These are phyloP conservation scores for Eospalax fontanierii DNA, from an alignment of 2,797 vertebrate genomes.

Conservation along the genomic window DNA sequence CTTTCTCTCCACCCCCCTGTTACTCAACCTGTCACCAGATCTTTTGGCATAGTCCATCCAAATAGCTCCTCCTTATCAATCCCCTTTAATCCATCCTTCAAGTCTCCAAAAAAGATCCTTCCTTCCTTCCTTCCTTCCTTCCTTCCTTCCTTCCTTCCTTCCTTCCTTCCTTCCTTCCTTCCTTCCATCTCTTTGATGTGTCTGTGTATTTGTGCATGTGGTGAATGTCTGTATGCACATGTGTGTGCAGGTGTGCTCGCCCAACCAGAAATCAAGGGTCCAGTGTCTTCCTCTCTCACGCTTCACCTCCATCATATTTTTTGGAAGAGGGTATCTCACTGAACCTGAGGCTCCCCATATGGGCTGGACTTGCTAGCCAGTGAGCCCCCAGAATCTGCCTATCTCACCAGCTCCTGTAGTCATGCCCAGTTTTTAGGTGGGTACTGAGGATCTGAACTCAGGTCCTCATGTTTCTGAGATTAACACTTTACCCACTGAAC, in stretches of 20 bases:
- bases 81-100: neutral
- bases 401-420: too few relatives aligned
- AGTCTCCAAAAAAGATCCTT: neutral
- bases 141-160: too few relatives aligned
- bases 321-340: neutral
- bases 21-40: neutral
- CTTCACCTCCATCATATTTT: neutral
- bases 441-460: neutral
- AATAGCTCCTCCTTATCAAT: neutral
- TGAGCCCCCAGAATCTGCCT: neutral
- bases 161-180: too few relatives aligned
- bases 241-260: too few relatives aligned
- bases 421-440: neutral
- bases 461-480: neutral
- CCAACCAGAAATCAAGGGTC: neutral
- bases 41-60: too few relatives aligned
- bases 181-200: neutral
- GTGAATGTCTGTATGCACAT: rapidly evolving
- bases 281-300: neutral
- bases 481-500: neutral
- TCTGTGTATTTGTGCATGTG: neutral
- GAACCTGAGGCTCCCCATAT: neutral
- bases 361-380: neutral
- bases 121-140: too few relatives aligned
- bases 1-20: neutral